These are phyloP conservation scores for Perithous albicinctus DNA, from an alignment of 2,888 invertebrate species.

Conservation along the genomic window DNA sequence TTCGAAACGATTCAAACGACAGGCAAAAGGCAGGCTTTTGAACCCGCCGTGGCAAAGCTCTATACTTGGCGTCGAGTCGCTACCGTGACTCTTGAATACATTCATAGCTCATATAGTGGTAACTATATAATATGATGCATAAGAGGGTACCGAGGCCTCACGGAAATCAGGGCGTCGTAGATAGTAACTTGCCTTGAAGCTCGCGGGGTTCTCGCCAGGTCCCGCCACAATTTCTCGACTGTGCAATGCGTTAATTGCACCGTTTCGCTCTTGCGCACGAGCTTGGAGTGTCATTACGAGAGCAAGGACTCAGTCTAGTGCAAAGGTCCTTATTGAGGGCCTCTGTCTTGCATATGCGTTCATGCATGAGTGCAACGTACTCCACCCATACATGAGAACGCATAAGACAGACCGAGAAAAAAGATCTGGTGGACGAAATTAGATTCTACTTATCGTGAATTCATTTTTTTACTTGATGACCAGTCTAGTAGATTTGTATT, in stretches of 20 bases:
- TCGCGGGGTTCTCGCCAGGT: conserved; percentile 41
- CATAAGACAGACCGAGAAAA: too few species aligned
- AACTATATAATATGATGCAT: conserved; percentile 3
- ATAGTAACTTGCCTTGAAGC: conserved; percentile 80
- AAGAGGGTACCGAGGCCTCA: conserved; percentile 5
- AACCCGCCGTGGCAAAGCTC: conserved; percentile 22
- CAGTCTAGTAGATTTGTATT: too few species aligned
- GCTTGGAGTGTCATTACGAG: conserved; percentile 52
- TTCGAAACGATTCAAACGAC: conserved; percentile 10
- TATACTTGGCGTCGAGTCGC: too few species aligned
- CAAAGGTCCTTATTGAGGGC: conserved; percentile 49
- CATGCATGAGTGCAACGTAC: not conserved
- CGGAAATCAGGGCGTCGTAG: conserved; percentile 76
- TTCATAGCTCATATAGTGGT: conserved; percentile 18
- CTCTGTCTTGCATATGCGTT: not conserved
- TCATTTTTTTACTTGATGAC: too few species aligned
- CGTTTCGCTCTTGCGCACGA: conserved; percentile 28
- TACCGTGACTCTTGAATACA: too few species aligned
- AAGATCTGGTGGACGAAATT: too few species aligned
- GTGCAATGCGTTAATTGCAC: conserved; percentile 59
- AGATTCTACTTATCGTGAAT: too few species aligned
- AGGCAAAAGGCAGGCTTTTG: conserved; percentile 46
- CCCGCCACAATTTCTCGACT: conserved; percentile 59
- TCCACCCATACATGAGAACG: not conserved
- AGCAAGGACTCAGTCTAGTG: conserved; percentile 50